Percentiles rank a stretch among this genome's conserved stretches.
phyloP scores from a whole-genome alignment of 1,140 invertebrate species.

The Drosophila orosa region DNA sequence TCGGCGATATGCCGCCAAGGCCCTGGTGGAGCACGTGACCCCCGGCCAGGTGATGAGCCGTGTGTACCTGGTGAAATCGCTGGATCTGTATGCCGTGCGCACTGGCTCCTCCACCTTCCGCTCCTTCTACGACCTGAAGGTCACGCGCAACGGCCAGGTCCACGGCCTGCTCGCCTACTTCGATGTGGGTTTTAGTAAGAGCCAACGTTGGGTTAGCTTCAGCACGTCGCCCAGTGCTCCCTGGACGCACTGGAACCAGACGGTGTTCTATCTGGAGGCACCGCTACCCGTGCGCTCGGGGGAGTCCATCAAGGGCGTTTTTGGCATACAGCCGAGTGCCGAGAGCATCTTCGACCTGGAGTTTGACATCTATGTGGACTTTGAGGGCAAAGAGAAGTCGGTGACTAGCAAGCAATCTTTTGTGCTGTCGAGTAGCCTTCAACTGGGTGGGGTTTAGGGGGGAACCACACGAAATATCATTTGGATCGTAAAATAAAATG shows the following conservation, averaged over 20 bases:
- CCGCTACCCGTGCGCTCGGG: conserved; percentile 29
- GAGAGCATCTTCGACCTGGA: conserved; percentile 34
- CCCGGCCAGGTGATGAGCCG: conserved; percentile 90
- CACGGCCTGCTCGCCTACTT: conserved; percentile 56
- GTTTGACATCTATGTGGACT: conserved; percentile 37
- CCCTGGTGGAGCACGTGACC: conserved; percentile 97
- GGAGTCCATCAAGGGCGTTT: conserved; percentile 37
- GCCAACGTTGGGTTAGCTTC: conserved; percentile 38
- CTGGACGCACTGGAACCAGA: conserved; percentile 62
- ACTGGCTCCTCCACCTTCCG: conserved; percentile 25
- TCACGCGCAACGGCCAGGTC: conserved; percentile 36
- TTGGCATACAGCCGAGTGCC: conserved; percentile 20
- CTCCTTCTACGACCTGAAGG: conserved; percentile 49
- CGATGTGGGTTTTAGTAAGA: conserved; percentile 58
- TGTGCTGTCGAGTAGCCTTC: conserved; percentile 12
- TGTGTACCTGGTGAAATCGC: conserved; percentile 33
- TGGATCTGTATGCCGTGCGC: conserved; percentile 43
- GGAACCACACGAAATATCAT: conserved; percentile 6
- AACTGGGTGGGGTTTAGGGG: neutral
- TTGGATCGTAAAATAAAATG: conserved; percentile 15
- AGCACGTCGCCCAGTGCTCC: conserved; percentile 51
- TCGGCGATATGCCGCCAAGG: conserved; percentile 8
- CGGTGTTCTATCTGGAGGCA: conserved; percentile 50
- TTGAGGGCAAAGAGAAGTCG: conserved; percentile 29
- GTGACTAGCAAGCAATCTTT: conserved; percentile 21